Conservation (phyloP, 2,797 vertebrate species). For the Propithecus deckenii region DNA sequence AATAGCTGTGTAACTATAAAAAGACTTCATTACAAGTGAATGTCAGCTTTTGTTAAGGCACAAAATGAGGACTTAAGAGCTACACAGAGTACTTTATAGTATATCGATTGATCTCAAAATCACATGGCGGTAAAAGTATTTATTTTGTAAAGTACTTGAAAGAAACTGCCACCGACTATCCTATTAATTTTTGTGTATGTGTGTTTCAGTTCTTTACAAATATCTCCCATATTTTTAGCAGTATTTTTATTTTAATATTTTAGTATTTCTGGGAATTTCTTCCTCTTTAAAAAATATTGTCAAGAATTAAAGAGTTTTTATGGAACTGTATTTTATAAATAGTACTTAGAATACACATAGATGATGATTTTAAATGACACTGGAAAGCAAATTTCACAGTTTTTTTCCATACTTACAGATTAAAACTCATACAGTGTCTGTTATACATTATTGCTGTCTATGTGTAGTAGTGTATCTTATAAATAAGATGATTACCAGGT, state of each 20-base stretch:
- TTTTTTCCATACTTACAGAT: neutral
- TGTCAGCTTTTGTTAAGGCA: slow-evolving; percentile 42
- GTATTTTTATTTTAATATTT: slow-evolving; percentile 30
- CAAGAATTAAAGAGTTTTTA: neutral
- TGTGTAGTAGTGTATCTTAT: neutral
- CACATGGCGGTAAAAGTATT: slow-evolving; percentile 15
- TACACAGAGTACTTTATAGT: slow-evolving; percentile 24
- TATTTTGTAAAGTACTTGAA: slow-evolving; percentile 40
- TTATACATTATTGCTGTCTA: neutral
- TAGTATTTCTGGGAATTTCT: neutral
- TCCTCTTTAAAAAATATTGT: slow-evolving; percentile 7
- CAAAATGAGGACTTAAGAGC: slow-evolving; percentile 55
- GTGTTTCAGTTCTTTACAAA: neutral
- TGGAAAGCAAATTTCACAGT: neutral
- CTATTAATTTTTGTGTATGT: neutral
- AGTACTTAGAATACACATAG: neutral
- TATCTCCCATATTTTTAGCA: slow-evolving; percentile 5
- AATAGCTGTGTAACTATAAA: slow-evolving; percentile 43
- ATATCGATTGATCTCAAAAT: slow-evolving; percentile 60
- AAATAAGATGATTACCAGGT: neutral
- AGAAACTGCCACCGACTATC: neutral
- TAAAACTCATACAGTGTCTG: neutral
- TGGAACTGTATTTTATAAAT: neutral
- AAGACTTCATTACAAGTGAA: slow-evolving; percentile 43
- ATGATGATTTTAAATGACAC: neutral